Conservation (phyloP, 2,797 vertebrate species). For the Mus spretus region DNA sequence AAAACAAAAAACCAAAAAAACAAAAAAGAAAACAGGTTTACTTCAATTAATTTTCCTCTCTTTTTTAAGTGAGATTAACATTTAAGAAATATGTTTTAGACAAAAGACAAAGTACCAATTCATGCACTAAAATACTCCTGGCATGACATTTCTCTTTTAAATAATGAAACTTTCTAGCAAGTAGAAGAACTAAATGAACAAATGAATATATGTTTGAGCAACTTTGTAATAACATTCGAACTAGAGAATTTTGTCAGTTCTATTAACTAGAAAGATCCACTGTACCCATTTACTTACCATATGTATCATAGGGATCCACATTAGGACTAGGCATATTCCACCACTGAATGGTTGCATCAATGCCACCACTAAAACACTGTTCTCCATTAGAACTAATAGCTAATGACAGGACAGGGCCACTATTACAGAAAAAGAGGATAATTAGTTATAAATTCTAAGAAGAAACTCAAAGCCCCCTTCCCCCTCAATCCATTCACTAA, state of each 20-base stretch:
- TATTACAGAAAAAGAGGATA: slow-evolving; percentile 82
- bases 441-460: slow-evolving; percentile 62
- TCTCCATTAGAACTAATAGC: slow-evolving; percentile 96
- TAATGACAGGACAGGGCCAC: slow-evolving; percentile 97
- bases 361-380: slow-evolving; percentile 98
- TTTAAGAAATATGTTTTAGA: slow-evolving; percentile 31
- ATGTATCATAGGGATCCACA: slow-evolving; percentile 98
- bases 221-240: neutral
- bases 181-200: slow-evolving; percentile 52
- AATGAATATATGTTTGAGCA: slow-evolving; percentile 27
- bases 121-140: slow-evolving; percentile 25
- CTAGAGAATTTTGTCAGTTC: slow-evolving; percentile 21
- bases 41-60: neutral
- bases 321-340: slow-evolving; percentile 99
- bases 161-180: slow-evolving; percentile 48
- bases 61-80: slow-evolving; percentile 21
- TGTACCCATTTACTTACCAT: slow-evolving; percentile 90
- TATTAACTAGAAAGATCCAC: neutral
- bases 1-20: no score
- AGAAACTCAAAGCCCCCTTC: slow-evolving; percentile 15
- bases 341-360: slow-evolving; percentile 98
- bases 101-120: slow-evolving; percentile 24
- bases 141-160: slow-evolving; percentile 38
- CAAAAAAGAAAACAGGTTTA: neutral
- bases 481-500: slow-evolving; percentile 36